A percentile compares a stretch with the other conserved stretches of the same genome.
phyloP scores from a whole-genome alignment of 1,140 invertebrate genomes.

The Penaeus japonicus region DNA sequence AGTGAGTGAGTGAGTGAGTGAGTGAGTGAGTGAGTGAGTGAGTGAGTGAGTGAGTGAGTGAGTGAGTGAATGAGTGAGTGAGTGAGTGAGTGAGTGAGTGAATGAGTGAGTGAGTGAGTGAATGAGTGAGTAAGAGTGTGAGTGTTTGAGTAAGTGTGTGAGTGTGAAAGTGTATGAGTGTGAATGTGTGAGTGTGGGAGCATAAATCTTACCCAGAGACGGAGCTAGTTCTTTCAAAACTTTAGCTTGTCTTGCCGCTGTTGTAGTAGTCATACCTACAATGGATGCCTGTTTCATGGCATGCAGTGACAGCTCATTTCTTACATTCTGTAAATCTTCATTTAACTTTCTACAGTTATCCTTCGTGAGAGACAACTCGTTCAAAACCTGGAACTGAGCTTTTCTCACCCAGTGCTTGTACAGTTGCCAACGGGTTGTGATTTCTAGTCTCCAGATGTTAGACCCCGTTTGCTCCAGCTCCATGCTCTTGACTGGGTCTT shows the following conservation, averaged over 20 bases:
- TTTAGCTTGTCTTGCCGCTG: conserved; percentile 72
- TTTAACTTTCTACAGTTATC: neutral
- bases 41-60: too few relatives aligned
- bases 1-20: too few relatives aligned
- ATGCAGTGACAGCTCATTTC: neutral
- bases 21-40: too few relatives aligned
- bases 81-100: too few relatives aligned
- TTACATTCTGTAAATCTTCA: neutral
- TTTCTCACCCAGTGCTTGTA: conserved; percentile 42
- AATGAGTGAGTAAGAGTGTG: too few relatives aligned
- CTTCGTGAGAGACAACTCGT: neutral
- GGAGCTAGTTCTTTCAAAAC: conserved; percentile 71
- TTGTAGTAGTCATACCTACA: conserved; percentile 80
- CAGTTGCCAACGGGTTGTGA: conserved; percentile 22
- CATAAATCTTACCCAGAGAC: conserved; percentile 64
- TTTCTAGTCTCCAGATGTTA: neutral
- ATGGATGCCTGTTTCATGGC: conserved; percentile 61
- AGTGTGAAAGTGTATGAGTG: too few relatives aligned
- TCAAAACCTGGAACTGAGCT: neutral
- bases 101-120: too few relatives aligned
- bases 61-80: too few relatives aligned
- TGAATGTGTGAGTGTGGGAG: too few relatives aligned
- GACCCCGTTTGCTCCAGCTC: too few relatives aligned
- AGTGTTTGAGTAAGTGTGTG: neutral
- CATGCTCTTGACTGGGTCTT: too few relatives aligned